A percentile compares a stretch with the other conserved stretches of the same genome.
These are phyloP conservation scores for Ennomos quercinarius DNA, from an alignment of 2,888 invertebrate genomes.

Conservation along the genomic window DNA sequence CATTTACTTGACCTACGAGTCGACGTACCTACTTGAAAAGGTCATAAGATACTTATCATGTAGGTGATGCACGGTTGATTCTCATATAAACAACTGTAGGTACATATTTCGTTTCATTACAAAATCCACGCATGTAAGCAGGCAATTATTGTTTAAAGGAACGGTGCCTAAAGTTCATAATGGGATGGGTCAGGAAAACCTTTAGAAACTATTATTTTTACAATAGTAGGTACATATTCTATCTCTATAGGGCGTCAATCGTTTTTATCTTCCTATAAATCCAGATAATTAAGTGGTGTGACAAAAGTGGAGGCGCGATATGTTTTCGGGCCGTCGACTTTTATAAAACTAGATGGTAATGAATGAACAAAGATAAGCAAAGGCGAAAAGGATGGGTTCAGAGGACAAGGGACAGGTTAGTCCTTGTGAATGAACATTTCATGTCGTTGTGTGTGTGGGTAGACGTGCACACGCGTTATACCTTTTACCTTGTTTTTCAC, in stretches of 20 bases:
- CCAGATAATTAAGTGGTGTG: constrained; percentile 83
- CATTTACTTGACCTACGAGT: too few species aligned
- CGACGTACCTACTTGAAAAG: too few species aligned
- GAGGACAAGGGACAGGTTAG: constrained; percentile 71
- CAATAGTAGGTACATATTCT: constrained; percentile 48
- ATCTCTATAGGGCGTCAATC: constrained; percentile 58
- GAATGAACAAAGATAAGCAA: constrained; percentile 82
- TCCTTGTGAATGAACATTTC: constrained; percentile 72
- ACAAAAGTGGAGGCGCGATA: constrained; percentile 83
- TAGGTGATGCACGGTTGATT: too few species aligned
- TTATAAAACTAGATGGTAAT: constrained; percentile 84
- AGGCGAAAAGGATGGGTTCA: constrained; percentile 74
- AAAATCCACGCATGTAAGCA: too few species aligned
- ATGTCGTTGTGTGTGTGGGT: constrained; percentile 48
- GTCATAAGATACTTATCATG: too few species aligned
- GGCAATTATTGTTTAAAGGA: too few species aligned
- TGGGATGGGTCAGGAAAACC: too few species aligned
- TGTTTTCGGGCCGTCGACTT: constrained; percentile 82
- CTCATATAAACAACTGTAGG: too few species aligned
- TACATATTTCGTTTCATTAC: too few species aligned
- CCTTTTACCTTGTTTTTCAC: constrained; percentile 52
- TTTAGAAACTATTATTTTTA: constrained; percentile 1
- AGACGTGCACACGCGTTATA: constrained; percentile 30
- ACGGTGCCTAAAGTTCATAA: too few species aligned
- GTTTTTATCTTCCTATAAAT: constrained; percentile 82